Percentiles rank a stretch among this genome's conserved stretches.
Conservation (phyloP, 2,113 vertebrate species). For the Lasiurus borealis region DNA sequence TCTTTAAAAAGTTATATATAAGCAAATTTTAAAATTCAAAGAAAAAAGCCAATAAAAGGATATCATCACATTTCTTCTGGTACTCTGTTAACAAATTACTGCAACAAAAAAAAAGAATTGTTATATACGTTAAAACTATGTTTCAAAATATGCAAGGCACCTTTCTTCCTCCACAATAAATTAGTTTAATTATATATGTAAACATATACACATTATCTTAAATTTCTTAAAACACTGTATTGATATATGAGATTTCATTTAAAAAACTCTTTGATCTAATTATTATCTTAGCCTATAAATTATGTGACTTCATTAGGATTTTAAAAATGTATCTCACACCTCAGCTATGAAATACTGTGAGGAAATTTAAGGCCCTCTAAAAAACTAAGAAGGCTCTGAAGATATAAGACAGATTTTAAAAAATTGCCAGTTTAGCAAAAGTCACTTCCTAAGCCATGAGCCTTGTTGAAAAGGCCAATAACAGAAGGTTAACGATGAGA, state of each 20-base stretch:
- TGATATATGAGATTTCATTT: not conserved
- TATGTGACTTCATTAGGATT: not conserved
- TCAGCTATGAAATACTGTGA: not conserved
- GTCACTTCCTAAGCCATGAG: not conserved
- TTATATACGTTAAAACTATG: not conserved
- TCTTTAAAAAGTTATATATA: not conserved
- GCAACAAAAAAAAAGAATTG: conserved; percentile 75
- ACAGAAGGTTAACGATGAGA: not conserved
- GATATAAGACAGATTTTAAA: not conserved
- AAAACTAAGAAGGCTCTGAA: not conserved
- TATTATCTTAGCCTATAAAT: not conserved
- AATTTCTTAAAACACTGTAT: not conserved
- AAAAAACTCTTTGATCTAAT: not conserved
- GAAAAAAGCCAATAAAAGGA: conserved; percentile 87
- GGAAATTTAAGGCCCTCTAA: not conserved
- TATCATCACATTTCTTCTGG: conserved; percentile 95
- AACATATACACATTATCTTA: not conserved
- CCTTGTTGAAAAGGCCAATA: not conserved
- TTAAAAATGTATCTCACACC: not conserved
- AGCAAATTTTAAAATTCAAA: not conserved
- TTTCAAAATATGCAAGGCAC: not conserved
- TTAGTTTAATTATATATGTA: not conserved
- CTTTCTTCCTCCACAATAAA: not conserved
- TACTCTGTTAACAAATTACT: conserved; percentile 92
- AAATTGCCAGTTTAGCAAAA: not conserved